phyloP scores from a whole-genome alignment of 2,797 vertebrate genomes.

The Dendrocincla tyrannina region DNA sequence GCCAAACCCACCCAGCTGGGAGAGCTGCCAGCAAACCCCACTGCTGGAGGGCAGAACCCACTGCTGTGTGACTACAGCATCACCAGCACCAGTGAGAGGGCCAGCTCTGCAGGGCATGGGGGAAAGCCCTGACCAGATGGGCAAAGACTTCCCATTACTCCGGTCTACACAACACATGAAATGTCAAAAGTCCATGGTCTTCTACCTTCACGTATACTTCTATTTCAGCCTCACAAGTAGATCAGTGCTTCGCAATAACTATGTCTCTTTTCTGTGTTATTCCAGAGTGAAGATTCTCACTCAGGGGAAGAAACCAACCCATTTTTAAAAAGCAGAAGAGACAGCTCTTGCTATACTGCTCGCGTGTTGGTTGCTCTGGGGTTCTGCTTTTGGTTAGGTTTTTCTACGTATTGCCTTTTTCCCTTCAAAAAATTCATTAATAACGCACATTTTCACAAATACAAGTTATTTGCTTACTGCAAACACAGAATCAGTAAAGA shows the following conservation, averaged over 20 bases:
- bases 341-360: background rate
- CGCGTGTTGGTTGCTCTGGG: accelerated
- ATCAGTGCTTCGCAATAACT: background rate
- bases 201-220: background rate
- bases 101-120: accelerated
- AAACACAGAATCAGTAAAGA: background rate
- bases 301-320: background rate
- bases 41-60: background rate
- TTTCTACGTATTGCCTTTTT: background rate
- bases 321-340: background rate
- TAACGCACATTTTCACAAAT: background rate
- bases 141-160: background rate
- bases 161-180: accelerated
- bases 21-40: background rate
- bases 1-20: accelerated
- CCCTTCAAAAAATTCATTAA: background rate
- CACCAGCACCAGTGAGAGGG: accelerated
- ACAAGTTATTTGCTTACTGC: background rate
- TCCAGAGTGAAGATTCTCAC: background rate
- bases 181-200: accelerated
- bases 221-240: accelerated
- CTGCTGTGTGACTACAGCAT: accelerated
- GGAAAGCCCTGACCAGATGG: background rate
- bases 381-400: background rate
- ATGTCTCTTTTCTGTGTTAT: background rate